These are phyloP conservation scores for Meriones psammophilus DNA, from an alignment of 2,797 vertebrate species.

Conservation along the genomic window DNA sequence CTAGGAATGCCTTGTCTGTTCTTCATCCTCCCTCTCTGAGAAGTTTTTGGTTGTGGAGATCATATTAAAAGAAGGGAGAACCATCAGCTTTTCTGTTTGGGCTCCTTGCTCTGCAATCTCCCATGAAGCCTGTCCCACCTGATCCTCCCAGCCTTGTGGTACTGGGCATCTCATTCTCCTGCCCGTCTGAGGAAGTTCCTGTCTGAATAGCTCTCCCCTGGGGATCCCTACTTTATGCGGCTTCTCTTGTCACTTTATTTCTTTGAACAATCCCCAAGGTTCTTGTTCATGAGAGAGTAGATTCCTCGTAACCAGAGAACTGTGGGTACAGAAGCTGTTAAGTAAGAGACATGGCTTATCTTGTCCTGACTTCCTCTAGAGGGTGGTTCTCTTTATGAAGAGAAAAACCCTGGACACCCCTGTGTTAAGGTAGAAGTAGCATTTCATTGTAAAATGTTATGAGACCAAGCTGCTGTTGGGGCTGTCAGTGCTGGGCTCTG, in stretches of 20 bases:
- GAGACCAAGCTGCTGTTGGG: not conserved
- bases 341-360: not conserved
- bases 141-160: not conserved
- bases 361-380: not conserved
- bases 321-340: not conserved
- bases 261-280: conserved; percentile 4
- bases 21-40: not conserved
- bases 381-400: not conserved
- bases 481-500: not conserved
- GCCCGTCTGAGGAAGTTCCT: not conserved
- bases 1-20: not conserved
- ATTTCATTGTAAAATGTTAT: not conserved
- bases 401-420: not conserved
- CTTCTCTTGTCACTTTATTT: not conserved
- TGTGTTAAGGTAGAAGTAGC: not conserved
- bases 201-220: not conserved
- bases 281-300: not conserved
- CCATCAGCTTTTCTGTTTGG: not conserved
- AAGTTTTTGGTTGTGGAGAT: not conserved
- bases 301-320: not conserved
- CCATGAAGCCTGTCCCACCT: not conserved
- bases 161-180: no score
- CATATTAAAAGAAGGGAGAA: not conserved
- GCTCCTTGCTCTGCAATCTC: not conserved
- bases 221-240: not conserved